Base-by-base conservation (phyloP, 2,888 invertebrate species). In the Rhogogaster chlorosoma region DNA sequence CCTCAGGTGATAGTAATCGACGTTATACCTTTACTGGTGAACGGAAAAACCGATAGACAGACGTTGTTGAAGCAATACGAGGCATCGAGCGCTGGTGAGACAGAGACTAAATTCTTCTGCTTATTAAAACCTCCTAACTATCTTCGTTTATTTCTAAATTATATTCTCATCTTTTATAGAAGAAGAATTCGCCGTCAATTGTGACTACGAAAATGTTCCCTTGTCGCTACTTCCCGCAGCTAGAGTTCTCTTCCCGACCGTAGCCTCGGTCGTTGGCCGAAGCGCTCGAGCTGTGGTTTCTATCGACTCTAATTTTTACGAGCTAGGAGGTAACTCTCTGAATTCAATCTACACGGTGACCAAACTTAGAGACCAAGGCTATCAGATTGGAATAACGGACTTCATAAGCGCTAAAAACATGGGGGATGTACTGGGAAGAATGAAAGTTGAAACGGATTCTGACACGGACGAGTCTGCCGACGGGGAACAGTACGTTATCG, bases 21-120 rank as follows among this genome's bases (percentile, higher is more conserved):
- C 29, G 95, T 93, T n/a, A 95, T 98, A 84, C 98, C 98, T 0
- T 93, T 97, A 38, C 94, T 98, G 45, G 97, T 97, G 0, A 98
- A 98, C 91, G 98, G 98, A 0, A 98, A 98, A 94, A 96, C 96
- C 9, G 98, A 98, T 93, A 94, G 98, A 53, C 98, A 98, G 91
- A 94, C 95, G 0, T 93, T 98, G 49, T 93, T 98, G 83, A 96
- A 96, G 90, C 95, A 95, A 91, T 98, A 97, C 89, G 96, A 97
- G 91, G 95, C 95, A 84, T 95, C 96, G 0, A 96, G 96, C 87
- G 96, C 96, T 88, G 96, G 83, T 83, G 70, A 64, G 64, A 29
- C 10, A 32, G 73, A 32, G n/a, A 84, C 61, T 42, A 9, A 2
- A 36, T 53, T 85, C 78, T 53, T 85, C 78, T 22, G 26, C 9